Percentiles rank a stretch among this genome's conserved stretches.
phyloP scores from a whole-genome alignment of 2,797 vertebrate genomes.

The Bradypodion ventrale region DNA sequence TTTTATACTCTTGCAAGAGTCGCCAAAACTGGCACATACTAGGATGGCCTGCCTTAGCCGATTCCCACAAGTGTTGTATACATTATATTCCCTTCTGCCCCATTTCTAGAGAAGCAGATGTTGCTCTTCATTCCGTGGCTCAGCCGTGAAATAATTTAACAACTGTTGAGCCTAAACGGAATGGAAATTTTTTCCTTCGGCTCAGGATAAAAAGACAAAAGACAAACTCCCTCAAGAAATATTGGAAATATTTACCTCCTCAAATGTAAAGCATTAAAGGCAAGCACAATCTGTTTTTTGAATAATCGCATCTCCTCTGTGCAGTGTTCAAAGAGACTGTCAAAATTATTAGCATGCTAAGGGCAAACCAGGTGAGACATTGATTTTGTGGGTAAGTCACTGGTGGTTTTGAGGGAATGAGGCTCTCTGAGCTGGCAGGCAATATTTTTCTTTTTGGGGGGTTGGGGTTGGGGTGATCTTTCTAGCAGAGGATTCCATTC shows the following conservation, averaged over 20 bases:
- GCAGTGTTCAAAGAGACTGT: slow-evolving; percentile 46
- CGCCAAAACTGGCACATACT: background rate
- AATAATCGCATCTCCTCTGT: slow-evolving; percentile 56
- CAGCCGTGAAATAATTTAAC: slow-evolving; percentile 45
- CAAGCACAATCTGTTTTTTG: slow-evolving; percentile 58
- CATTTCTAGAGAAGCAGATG: slow-evolving; percentile 36
- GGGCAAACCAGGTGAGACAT: slow-evolving; percentile 47
- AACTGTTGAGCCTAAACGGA: slow-evolving; percentile 54
- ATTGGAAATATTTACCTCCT: slow-evolving; percentile 59
- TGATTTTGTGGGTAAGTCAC: slow-evolving; percentile 46
- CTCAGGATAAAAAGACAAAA: slow-evolving; percentile 22
- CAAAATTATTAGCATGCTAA: slow-evolving; percentile 64
- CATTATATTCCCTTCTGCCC: background rate
- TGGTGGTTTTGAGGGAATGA: background rate
- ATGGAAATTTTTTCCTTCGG: slow-evolving; percentile 42
- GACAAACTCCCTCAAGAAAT: slow-evolving; percentile 48
- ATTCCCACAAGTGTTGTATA: background rate
- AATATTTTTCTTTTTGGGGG: background rate
- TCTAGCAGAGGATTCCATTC: background rate
- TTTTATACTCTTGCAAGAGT: background rate
- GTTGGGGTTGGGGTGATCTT: background rate
- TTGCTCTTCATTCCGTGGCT: slow-evolving; percentile 35
- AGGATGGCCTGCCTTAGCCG: background rate
- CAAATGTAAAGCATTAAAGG: slow-evolving; percentile 50
- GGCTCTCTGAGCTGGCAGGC: background rate